Conservation (phyloP, 2,888 invertebrate genomes). For the Drosophila paracracens region DNA sequence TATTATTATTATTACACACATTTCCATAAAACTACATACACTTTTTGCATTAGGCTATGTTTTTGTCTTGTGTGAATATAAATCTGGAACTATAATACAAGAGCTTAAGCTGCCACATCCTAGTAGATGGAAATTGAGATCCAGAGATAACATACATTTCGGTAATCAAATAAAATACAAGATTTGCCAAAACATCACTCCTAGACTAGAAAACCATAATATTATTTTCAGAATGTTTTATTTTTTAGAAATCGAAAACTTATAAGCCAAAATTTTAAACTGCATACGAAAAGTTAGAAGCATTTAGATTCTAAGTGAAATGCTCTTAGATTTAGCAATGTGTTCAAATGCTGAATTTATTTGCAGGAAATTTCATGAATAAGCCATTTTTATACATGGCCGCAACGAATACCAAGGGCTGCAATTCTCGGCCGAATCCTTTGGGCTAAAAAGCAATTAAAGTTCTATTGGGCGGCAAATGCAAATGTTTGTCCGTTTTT, state of each 20-base stretch:
- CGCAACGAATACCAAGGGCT: constrained; percentile 5
- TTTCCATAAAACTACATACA: neutral
- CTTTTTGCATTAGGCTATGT: neutral
- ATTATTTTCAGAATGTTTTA: neutral
- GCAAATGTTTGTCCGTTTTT: constrained; percentile 57
- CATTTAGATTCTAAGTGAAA: neutral
- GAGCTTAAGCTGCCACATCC: neutral
- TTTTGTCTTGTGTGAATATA: neutral
- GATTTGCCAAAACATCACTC: neutral
- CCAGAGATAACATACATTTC: neutral
- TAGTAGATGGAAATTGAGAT: neutral
- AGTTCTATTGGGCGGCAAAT: constrained; percentile 78
- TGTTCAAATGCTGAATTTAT: neutral
- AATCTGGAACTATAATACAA: neutral
- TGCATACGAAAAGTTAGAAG: neutral
- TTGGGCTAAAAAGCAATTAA: constrained; percentile 66
- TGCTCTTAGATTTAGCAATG: neutral
- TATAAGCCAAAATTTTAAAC: neutral
- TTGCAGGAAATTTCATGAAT: neutral
- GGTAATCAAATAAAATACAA: neutral
- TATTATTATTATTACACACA: neutral
- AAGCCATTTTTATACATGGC: constrained; percentile 22
- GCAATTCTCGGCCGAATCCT: constrained; percentile 19
- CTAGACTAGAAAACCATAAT: neutral
- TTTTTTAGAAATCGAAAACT: neutral